Evolutionary conservation across 2,888 invertebrate species (phyloP), one percentile per base, ranked within the genome.

Genomic region (Amphipyra berbera): DNA sequence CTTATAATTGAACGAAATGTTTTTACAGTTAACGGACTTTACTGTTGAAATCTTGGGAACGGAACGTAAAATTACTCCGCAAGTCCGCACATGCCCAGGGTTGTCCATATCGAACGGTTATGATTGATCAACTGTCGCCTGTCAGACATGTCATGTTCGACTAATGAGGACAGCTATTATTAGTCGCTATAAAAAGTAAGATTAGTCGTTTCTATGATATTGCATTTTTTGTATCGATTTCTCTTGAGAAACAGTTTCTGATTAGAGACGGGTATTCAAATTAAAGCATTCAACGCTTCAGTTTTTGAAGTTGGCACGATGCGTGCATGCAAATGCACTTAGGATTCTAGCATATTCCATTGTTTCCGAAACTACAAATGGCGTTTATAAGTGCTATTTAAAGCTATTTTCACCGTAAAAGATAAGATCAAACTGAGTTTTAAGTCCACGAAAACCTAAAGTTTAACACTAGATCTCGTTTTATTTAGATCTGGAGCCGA

Each of bases 1-100:
- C 82, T 83, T 86, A 84, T 88, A 88, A 88, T 87, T 88, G 84
- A 78, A 73, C 79, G 58, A 76, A 83, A 68, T 76, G 79, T 72
- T 78, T 82, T 82, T 83, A 85, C 85, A 76, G 87, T 85, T 86
- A 83, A 61, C 71, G 21, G 49, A 37, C 37, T 21, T 77, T 75
- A 73, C 81, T 74, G 82, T 78, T 79, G 73, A 81, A 80, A 80
- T 81, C 75, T 78, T 74, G 73, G 65, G 72, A 72, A 81, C 66
- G 78, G 75, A 70, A 75, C 71, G 76, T 64, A 64, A 76, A 57
- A 68, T 81, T 76, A 78, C 70, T 30, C 30, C 6, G 30, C 6
- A 30, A 30, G 54, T 60, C 65, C 57, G 70, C 65, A 49, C 63
- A 62, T 30, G 61, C 44, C 38, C 46, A 76, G 73, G 69, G 75